phyloP scores from a whole-genome alignment of 1,140 invertebrate genomes.

The Gonioctena quinquepunctata region DNA sequence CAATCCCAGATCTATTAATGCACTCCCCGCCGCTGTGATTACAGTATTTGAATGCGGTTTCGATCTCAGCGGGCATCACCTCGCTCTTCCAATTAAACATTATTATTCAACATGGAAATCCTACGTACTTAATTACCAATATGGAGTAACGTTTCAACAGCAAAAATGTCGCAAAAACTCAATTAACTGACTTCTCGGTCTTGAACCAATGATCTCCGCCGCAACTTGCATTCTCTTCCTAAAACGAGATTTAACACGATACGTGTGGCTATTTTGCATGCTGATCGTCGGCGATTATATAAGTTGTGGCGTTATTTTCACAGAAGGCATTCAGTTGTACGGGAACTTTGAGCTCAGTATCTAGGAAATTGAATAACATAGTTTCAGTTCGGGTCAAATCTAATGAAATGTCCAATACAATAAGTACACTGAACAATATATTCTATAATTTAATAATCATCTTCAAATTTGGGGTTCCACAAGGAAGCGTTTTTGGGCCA shows the following conservation, averaged over 20 bases:
- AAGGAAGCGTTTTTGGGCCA: too few species aligned
- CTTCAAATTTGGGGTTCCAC: too few species aligned
- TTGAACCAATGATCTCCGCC: not conserved
- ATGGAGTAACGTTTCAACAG: not conserved
- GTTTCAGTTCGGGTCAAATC: too few species aligned
- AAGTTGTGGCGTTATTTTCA: not conserved
- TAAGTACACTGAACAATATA: too few species aligned
- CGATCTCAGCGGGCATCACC: slow-evolving; percentile 8
- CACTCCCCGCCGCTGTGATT: not conserved
- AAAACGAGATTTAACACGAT: slow-evolving; percentile 1
- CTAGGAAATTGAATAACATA: too few species aligned
- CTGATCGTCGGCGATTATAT: not conserved
- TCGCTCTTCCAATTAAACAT: slow-evolving; percentile 22
- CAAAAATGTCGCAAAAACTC: slow-evolving; percentile 7
- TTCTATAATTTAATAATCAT: too few species aligned
- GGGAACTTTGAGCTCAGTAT: too few species aligned
- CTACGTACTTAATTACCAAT: not conserved
- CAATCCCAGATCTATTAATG: too few species aligned
- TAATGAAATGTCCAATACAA: too few species aligned
- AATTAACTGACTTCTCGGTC: not conserved
- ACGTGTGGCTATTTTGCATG: slow-evolving; percentile 4
- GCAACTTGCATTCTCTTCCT: not conserved
- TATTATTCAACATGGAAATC: slow-evolving; percentile 30
- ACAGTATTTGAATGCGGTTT: slow-evolving; percentile 5
- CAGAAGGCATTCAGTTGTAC: too few species aligned